phyloP scores from a whole-genome alignment of 2,888 invertebrate genomes.

The Phaonia tiefii region DNA sequence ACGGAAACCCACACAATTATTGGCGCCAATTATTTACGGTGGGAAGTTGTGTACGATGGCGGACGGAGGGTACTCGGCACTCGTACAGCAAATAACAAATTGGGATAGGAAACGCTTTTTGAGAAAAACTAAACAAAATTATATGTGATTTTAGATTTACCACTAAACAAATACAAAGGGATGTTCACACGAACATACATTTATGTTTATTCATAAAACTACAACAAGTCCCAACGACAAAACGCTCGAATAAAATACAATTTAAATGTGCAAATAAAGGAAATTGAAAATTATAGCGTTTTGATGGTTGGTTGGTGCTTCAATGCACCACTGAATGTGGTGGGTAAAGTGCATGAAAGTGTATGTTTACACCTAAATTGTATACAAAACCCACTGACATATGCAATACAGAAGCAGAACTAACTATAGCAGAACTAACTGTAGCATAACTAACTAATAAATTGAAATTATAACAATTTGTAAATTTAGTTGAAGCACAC shows the following conservation, averaged over 20 bases:
- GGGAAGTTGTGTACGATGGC: slow-evolving; percentile 37
- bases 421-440: too few relatives aligned
- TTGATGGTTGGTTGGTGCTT: background rate
- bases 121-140: slow-evolving; percentile 6
- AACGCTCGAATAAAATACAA: slow-evolving; percentile 10
- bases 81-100: background rate
- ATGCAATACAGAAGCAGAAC: too few relatives aligned
- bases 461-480: too few relatives aligned
- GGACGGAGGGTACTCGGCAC: too few relatives aligned
- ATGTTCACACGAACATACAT: background rate
- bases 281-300: slow-evolving; percentile 34
- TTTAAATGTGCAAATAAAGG: slow-evolving; percentile 35
- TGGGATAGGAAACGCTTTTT: slow-evolving; percentile 2
- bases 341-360: too few relatives aligned
- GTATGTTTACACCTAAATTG: too few relatives aligned
- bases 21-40: slow-evolving; percentile 69
- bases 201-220: background rate
- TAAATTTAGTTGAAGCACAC: too few relatives aligned
- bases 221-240: background rate
- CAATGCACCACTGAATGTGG: too few relatives aligned
- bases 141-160: slow-evolving; percentile 12
- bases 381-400: too few relatives aligned
- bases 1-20: slow-evolving; percentile 66
- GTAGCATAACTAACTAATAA: too few relatives aligned
- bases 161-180: background rate